Percentiles rank a stretch among this genome's conserved stretches.
phyloP scores from a whole-genome alignment of 2,113 vertebrate genomes.

The Prunella himalayana region DNA sequence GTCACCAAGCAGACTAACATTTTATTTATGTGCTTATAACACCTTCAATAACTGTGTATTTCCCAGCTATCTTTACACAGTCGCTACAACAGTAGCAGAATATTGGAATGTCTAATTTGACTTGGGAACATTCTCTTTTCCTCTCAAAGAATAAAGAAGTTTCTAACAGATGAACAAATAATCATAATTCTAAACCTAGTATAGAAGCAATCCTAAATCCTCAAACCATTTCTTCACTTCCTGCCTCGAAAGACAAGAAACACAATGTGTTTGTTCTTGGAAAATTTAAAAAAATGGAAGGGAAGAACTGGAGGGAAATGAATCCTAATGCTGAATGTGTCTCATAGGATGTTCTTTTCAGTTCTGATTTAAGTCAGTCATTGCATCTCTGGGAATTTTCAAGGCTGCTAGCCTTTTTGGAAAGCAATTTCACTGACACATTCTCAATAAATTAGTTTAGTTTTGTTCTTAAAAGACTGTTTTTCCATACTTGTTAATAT shows the following conservation, averaged over 20 bases:
- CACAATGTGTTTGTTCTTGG: neutral
- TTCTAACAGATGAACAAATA: neutral
- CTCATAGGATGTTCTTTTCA: neutral
- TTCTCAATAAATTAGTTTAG: conserved; percentile 9
- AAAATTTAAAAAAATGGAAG: neutral
- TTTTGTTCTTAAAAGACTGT: neutral
- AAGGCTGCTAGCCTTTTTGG: neutral
- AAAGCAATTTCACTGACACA: neutral
- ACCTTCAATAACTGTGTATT: neutral
- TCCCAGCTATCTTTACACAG: neutral
- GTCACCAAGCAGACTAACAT: neutral
- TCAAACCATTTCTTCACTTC: neutral
- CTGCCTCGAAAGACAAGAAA: neutral
- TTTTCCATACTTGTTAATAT: neutral
- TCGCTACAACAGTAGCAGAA: neutral
- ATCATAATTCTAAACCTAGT: neutral
- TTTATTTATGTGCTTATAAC: neutral
- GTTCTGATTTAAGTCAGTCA: neutral
- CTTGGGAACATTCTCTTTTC: neutral
- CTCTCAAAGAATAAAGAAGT: neutral
- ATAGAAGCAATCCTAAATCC: neutral
- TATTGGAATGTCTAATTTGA: neutral
- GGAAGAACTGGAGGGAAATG: neutral
- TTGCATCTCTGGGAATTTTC: neutral
- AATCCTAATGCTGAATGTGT: neutral